Conservation (phyloP, 1,140 invertebrate species). For the Antheraea mylitta region DNA sequence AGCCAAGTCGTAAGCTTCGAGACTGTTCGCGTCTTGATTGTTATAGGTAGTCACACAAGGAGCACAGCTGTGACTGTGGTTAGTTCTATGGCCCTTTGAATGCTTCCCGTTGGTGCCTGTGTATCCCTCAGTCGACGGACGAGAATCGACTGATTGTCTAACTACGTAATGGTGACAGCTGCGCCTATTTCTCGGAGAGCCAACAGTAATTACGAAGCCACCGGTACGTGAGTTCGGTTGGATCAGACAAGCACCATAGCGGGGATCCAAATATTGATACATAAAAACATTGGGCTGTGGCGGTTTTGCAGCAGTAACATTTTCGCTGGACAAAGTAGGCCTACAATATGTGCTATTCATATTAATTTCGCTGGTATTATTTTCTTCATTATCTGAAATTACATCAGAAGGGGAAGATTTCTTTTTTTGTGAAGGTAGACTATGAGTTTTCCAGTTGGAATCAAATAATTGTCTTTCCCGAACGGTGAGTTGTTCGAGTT, state of each 20-base stretch:
- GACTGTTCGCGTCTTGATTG: conserved; percentile 84
- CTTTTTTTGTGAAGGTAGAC: conserved; percentile 89
- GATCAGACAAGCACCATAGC: conserved; percentile 82
- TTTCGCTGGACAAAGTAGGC: conserved; percentile 85
- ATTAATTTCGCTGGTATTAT: conserved; percentile 45
- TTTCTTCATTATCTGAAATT: conserved; percentile 62
- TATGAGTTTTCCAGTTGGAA: conserved; percentile 93
- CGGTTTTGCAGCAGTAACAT: conserved; percentile 81
- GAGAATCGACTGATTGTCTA: conserved; percentile 79
- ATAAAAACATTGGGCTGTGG: conserved; percentile 80
- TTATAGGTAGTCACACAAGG: conserved; percentile 84
- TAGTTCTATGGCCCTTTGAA: conserved; percentile 53
- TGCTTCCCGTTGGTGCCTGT: conserved; percentile 53
- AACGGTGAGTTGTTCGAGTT: conserved; percentile 90
- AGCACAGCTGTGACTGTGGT: conserved; percentile 84
- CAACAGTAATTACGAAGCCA: conserved; percentile 84
- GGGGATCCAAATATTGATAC: conserved; percentile 85
- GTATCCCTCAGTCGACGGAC: conserved; percentile 47
- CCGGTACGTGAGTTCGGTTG: conserved; percentile 81
- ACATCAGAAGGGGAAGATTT: conserved; percentile 78
- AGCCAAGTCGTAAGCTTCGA: conserved; percentile 90
- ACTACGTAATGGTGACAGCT: conserved; percentile 84
- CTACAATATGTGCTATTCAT: conserved; percentile 78
- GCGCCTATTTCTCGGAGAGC: conserved; percentile 82
- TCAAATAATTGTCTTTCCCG: conserved; percentile 90